These are phyloP conservation scores for Blastomussa wellsi DNA, from an alignment of 92 coral and sea anemone genomes.

Conservation along the genomic window DNA sequence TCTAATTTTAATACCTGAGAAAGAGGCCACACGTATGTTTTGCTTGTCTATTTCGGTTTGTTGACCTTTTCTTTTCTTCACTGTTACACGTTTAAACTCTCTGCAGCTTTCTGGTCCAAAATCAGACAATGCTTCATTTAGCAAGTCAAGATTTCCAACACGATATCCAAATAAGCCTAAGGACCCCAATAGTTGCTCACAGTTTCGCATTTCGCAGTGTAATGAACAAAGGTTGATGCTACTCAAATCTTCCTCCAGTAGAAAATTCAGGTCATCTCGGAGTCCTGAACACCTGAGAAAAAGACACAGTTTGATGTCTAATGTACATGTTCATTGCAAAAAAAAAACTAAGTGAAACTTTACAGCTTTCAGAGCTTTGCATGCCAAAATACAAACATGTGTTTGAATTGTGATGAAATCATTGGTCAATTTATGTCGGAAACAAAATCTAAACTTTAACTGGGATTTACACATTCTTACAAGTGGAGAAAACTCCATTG, in stretches of 20 bases:
- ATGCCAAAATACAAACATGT: too few relatives aligned
- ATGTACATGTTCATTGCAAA: too few relatives aligned
- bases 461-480: background rate
- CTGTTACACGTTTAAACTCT: conserved; percentile 43
- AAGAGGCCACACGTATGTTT: conserved; percentile 46
- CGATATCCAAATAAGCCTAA: conserved; percentile 51
- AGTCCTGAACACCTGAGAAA: conserved; percentile 31
- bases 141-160: conserved; percentile 40
- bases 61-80: conserved; percentile 49
- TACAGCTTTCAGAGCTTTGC: background rate
- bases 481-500: background rate
- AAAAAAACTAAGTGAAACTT: too few relatives aligned
- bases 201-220: conserved; percentile 52
- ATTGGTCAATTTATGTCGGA: too few relatives aligned
- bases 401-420: too few relatives aligned
- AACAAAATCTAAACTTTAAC: too few relatives aligned
- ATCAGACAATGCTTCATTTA: conserved; percentile 41
- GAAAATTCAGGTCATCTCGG: conserved; percentile 47
- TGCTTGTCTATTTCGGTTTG: conserved; percentile 45
- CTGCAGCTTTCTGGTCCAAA: conserved; percentile 54
- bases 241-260: conserved; percentile 49
- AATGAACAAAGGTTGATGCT: conserved; percentile 43
- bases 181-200: conserved; percentile 50
- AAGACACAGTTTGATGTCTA: background rate
- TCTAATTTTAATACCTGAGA: conserved; percentile 24